These are phyloP conservation scores for Sepiola atlantica DNA, from an alignment of 2,888 invertebrate species.

Conservation along the genomic window DNA sequence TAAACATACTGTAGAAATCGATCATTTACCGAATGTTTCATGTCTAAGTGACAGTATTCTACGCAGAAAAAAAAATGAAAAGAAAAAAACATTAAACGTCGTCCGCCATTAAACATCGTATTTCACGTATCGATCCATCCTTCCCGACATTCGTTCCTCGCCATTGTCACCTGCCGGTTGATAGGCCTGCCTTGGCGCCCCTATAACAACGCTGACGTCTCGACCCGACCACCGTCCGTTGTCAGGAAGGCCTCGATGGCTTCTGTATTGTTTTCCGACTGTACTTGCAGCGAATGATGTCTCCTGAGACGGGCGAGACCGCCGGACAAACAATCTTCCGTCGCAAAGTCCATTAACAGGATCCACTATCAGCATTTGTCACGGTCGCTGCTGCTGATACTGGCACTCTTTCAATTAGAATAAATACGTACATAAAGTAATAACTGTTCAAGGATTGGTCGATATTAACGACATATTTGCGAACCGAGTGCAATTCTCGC, in stretches of 20 bases:
- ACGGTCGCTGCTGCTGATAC: not conserved
- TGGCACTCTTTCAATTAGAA: no score
- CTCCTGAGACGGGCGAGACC: not conserved
- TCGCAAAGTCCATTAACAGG: not conserved
- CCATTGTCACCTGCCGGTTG: not conserved
- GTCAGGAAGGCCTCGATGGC: not conserved
- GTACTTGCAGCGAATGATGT: not conserved
- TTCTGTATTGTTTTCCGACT: not conserved
- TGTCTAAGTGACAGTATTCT: not conserved
- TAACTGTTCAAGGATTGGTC: no score
- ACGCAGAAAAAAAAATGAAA: not conserved
- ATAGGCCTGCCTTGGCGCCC: not conserved
- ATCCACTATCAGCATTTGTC: not conserved
- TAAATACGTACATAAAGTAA: no score
- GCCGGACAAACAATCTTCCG: not conserved
- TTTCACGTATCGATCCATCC: not conserved
- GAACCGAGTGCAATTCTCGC: no score
- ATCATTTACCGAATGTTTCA: not conserved
- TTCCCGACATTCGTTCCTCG: not conserved
- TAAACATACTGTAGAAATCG: not conserved
- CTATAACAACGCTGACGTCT: not conserved
- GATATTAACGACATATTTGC: no score
- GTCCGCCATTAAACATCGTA: not conserved
- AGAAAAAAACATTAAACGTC: not conserved
- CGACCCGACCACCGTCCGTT: not conserved